Percentiles rank a stretch among this genome's conserved stretches.
phyloP scores from a whole-genome alignment of 2,888 invertebrate species.

The Luperina testacea region DNA sequence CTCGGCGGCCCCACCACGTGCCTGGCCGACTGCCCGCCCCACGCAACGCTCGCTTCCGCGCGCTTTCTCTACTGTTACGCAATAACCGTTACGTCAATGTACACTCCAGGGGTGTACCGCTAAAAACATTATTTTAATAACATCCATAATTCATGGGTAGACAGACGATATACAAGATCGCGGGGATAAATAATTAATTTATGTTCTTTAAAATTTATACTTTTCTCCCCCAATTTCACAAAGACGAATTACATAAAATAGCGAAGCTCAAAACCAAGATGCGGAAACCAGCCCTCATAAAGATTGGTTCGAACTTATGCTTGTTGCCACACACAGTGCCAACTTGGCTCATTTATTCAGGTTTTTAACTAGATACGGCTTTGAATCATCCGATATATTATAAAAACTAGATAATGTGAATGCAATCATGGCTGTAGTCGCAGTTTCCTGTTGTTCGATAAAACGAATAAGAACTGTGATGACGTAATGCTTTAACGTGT shows the following conservation, averaged over 20 bases:
- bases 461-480: constrained; percentile 7
- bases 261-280: background rate
- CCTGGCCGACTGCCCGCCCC: background rate
- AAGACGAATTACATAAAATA: background rate
- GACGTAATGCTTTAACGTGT: constrained; percentile 10
- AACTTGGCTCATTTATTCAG: background rate
- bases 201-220: background rate
- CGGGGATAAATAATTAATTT: background rate
- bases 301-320: background rate
- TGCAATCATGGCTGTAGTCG: background rate
- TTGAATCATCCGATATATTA: constrained; percentile 7
- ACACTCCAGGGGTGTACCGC: background rate
- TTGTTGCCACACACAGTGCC: background rate
- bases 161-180: background rate
- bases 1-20: background rate
- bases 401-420: constrained; percentile 13
- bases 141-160: background rate
- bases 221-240: background rate
- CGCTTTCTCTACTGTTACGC: constrained; percentile 14
- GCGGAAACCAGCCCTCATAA: background rate
- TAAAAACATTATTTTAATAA: background rate
- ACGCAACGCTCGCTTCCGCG: background rate
- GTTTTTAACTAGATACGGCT: background rate
- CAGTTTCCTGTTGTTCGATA: constrained; percentile 16
- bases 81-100: constrained; percentile 4